These are phyloP conservation scores for Bovichtus variegatus DNA, from an alignment of 2,797 vertebrate genomes.

Conservation along the genomic window DNA sequence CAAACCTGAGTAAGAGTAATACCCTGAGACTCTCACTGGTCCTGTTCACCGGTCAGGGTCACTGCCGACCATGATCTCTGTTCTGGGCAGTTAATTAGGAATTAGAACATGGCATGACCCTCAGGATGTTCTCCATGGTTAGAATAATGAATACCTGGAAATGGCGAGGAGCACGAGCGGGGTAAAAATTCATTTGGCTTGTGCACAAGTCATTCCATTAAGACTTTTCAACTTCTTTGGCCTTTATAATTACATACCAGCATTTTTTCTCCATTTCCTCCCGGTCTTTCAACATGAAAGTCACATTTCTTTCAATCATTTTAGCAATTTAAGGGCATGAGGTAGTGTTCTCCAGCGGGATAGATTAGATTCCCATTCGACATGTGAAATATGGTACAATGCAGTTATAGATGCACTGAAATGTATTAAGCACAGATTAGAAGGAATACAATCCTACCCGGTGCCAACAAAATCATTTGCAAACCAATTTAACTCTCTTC, in stretches of 20 bases:
- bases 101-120: conserved; percentile 74
- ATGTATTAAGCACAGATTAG: conserved; percentile 28
- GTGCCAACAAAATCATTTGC: conserved; percentile 30
- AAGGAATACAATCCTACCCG: conserved; percentile 26
- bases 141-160: conserved; percentile 80
- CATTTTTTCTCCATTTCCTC: not conserved
- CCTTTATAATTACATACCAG: conserved; percentile 60
- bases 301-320: conserved; percentile 9
- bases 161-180: conserved; percentile 16
- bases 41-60: conserved; percentile 63
- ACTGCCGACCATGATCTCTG: conserved; percentile 62
- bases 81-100: conserved; percentile 78
- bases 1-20: conserved; percentile 43
- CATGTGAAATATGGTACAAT: conserved; percentile 34
- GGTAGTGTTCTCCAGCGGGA: conserved; percentile 6
- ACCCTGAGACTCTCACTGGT: conserved; percentile 47
- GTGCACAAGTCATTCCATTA: conserved; percentile 60
- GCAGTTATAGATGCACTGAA: conserved; percentile 23
- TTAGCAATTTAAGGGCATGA: conserved; percentile 15
- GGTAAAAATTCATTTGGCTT: conserved; percentile 33
- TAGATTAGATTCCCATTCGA: conserved; percentile 51
- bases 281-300: conserved; percentile 14
- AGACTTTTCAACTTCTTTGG: conserved; percentile 63
- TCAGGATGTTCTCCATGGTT: conserved; percentile 64
- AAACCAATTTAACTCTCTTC: conserved; percentile 29